Evolutionary conservation across 1,140 invertebrate genomes (phyloP), one percentile per base, ranked within the genome.

Genomic region (Hypsibius dujardini): DNA sequence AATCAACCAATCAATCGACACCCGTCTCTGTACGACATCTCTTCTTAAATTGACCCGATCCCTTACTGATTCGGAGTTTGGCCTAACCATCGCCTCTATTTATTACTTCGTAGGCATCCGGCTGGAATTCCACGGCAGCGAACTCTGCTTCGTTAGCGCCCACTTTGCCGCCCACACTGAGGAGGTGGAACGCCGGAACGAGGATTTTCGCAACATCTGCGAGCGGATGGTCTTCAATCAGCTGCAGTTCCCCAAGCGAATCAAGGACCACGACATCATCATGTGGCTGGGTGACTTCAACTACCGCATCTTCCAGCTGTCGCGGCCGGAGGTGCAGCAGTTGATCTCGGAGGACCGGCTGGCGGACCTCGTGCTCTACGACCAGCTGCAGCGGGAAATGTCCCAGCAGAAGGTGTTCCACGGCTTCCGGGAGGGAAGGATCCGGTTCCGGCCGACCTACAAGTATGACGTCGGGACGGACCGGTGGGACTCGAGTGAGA

Each of bases 211-310:
- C 77, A 91, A 94, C 76, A 97, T 98, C 74, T 87, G 85, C 75
- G 80, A 84, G 1, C 82, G 87, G 74, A 84, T 90, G 73, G 82
- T 82, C 70, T 92, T 91, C 77, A 79, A 82, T 46, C 81, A 82
- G 76, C 84, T 85, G 76, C 78, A 81, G 50, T 86, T 86, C 59
- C 84, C 86, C 46, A 87, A 87, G 79, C 83, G 83, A 40, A 93
- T 97, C 72, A 90, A 88, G 78, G 90, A 97, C 79, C 94, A 98
- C 81, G 91, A 97, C 88, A 70, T 79, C 76, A 85, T 97, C 47
- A 95, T 94, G 80, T 98, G 95, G 95, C 80, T 98, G 74, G 95
- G 95, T 45, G 95, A 98, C 81, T 83, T 98, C 47, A 98, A 98
- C 80, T 98, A 98, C 81, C 84, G 95, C 60, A 88, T 98, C 70